These are phyloP conservation scores for Rhamnusium bicolor DNA, from an alignment of 2,888 invertebrate genomes.

Conservation along the genomic window DNA sequence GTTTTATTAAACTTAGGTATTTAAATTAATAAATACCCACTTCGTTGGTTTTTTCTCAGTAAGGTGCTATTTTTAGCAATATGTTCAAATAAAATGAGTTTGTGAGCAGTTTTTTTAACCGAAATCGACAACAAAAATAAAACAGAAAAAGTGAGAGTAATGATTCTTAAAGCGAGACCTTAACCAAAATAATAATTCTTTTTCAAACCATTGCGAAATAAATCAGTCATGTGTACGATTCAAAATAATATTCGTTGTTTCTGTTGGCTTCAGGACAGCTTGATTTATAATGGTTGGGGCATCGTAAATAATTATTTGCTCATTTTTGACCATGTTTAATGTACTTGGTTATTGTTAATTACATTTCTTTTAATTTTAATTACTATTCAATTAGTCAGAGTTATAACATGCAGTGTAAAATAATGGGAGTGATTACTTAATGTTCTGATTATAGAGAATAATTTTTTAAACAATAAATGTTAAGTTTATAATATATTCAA, in stretches of 20 bases:
- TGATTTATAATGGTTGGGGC: slow-evolving; percentile 22
- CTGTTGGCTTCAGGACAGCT: slow-evolving; percentile 13
- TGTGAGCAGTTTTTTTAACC: not conserved
- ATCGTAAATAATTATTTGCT: slow-evolving; percentile 1
- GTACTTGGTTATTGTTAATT: not conserved
- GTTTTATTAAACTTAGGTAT: too few relatives aligned
- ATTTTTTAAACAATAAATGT: too few relatives aligned
- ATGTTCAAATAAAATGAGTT: not conserved
- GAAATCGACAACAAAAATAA: not conserved
- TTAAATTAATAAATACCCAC: not conserved
- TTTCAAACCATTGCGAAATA: slow-evolving; percentile 27
- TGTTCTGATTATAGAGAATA: too few relatives aligned
- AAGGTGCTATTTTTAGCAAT: not conserved
- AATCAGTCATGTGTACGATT: slow-evolving; percentile 27
- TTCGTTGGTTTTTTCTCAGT: not conserved
- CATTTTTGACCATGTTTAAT: not conserved
- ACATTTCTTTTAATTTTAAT: not conserved
- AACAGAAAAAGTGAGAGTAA: slow-evolving; percentile 28
- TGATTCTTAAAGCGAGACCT: slow-evolving; percentile 17
- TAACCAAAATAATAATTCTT: slow-evolving; percentile 27
- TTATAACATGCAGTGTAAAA: not conserved
- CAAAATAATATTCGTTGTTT: slow-evolving; percentile 25
- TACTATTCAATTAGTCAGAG: not conserved
- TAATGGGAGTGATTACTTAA: not conserved
- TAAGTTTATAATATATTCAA: too few relatives aligned